These are phyloP conservation scores for Protomyctophum bolini DNA, from an alignment of 2,113 vertebrate genomes.

Conservation along the genomic window DNA sequence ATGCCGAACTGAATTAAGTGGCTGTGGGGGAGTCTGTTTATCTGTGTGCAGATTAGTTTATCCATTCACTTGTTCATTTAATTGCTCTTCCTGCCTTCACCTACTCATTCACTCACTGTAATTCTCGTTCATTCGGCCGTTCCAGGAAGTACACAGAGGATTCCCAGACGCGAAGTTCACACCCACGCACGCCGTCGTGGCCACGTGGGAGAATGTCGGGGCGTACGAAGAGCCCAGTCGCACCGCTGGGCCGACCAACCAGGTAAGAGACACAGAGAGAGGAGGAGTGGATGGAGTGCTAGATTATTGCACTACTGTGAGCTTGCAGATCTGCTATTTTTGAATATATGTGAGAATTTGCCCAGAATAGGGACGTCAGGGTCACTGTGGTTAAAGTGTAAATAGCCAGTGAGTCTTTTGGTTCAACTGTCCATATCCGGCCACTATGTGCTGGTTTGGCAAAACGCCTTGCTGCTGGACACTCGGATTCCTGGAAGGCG, in stretches of 20 bases:
- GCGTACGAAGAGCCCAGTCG: slow-evolving; percentile 83
- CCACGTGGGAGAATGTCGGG: slow-evolving; percentile 91
- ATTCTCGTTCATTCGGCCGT: slow-evolving; percentile 39
- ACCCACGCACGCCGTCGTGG: slow-evolving; percentile 84
- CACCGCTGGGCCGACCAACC: slow-evolving; percentile 64
- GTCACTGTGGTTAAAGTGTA: too few species aligned
- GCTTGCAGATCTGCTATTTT: too few species aligned
- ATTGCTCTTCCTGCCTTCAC: slow-evolving; percentile 10
- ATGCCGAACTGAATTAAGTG: not conserved
- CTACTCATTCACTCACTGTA: too few species aligned
- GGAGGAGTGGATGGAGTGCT: not conserved
- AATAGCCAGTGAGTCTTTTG: not conserved
- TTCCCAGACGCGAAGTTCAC: slow-evolving; percentile 82
- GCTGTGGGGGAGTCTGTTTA: not conserved
- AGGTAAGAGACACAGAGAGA: slow-evolving; percentile 77
- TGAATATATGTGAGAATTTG: too few species aligned
- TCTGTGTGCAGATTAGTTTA: not conserved
- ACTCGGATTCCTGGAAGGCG: slow-evolving; percentile 54
- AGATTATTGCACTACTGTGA: too few species aligned
- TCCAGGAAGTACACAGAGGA: slow-evolving; percentile 79
- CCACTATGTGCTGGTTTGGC: slow-evolving; percentile 3
- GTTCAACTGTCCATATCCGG: too few species aligned
- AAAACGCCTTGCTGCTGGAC: slow-evolving; percentile 4
- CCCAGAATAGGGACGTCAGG: too few species aligned
- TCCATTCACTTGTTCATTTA: slow-evolving; percentile 44